Evolutionary conservation across 2,797 vertebrate genomes (phyloP), one percentile per base, ranked within the genome.

Genomic region (Potorous gilbertii): DNA sequence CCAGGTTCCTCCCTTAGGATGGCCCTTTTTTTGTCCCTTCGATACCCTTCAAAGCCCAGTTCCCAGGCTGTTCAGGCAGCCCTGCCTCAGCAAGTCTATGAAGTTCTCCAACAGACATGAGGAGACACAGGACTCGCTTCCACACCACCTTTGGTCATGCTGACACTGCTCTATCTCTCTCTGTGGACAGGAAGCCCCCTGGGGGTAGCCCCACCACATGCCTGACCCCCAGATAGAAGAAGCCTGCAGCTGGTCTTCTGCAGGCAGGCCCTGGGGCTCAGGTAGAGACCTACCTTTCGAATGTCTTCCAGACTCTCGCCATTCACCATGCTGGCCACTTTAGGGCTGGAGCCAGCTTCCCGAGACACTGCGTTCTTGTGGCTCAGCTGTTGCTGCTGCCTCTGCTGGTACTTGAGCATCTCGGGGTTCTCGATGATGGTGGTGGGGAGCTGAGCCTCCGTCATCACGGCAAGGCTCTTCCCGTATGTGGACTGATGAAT

Each of bases 401-500:
- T 98, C 98, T 99, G 99, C 92, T 99, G 99, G 97, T 99, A 99
- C 96, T 99, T 99, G n/a, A 99, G 99, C 99, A 99, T 99, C 98
- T 99, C 99, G 0, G 99, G 99, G 96, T 99, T 99, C 98, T 99
- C 99, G 14, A 99, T 99, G 96, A 99, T 99, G 91, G 99, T 99
- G 96, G 99, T 99, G 96, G 99, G 99, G 54, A 99, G 98, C 98
- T 99, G 99, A 1, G 99, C 98, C 97, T 99, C 99, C 0, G 99
- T 99, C 98, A 99, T 99, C 95, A 99, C 99, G 1, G 99, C 99
- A 97, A 99, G 98, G 96, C 99, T 99, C 98, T 99, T 99, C 0
- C 99, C 99, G 52, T 99, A 99, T 91, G 99, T 99, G 98, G 99
- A 99, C 98, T 99, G 99, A 96, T 99, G 99, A 98, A 99, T 99